Conservation (phyloP, 2,888 invertebrate genomes). For the Rotaria magnacalcarata region DNA sequence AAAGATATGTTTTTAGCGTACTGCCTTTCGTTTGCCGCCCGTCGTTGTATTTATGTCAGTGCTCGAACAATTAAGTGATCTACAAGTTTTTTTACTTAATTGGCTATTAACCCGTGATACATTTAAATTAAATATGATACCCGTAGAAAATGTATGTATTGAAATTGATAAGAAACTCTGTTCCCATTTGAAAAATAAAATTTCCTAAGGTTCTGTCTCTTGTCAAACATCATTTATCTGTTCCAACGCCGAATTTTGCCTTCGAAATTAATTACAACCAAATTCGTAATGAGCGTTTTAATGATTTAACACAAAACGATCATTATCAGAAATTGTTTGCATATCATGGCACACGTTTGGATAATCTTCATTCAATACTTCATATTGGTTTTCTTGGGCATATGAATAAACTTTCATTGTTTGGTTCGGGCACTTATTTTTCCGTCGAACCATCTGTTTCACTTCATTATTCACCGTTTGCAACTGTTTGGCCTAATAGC, state of each 20-base stretch:
- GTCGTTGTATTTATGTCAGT: not conserved
- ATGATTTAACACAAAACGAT: slow-evolving; percentile 48
- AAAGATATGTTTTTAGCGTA: not conserved
- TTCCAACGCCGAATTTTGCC: slow-evolving; percentile 50
- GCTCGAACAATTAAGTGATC: not conserved
- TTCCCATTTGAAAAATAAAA: too few species aligned
- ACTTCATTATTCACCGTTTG: slow-evolving; percentile 69
- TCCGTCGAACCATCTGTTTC: slow-evolving; percentile 72
- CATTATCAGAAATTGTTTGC: slow-evolving; percentile 66
- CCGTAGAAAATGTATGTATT: not conserved
- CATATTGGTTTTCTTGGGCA: slow-evolving; percentile 73
- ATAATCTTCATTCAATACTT: slow-evolving; percentile 75
- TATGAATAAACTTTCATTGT: slow-evolving; percentile 68
- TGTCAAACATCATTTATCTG: slow-evolving; percentile 27
- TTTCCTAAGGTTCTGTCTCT: not conserved
- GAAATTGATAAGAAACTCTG: too few species aligned
- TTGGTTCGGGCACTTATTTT: slow-evolving; percentile 72
- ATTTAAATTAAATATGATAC: slow-evolving; percentile 6
- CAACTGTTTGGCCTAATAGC: slow-evolving; percentile 72
- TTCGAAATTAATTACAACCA: slow-evolving; percentile 52
- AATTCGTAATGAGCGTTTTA: slow-evolving; percentile 50
- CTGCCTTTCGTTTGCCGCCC: slow-evolving; percentile 20
- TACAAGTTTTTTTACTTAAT: slow-evolving; percentile 19
- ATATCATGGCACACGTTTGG: slow-evolving; percentile 75
- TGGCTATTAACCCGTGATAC: slow-evolving; percentile 9